Percentiles rank a stretch among this genome's conserved stretches.
phyloP scores from a whole-genome alignment of 2,113 vertebrate species.

The Eptesicus fuscus region DNA sequence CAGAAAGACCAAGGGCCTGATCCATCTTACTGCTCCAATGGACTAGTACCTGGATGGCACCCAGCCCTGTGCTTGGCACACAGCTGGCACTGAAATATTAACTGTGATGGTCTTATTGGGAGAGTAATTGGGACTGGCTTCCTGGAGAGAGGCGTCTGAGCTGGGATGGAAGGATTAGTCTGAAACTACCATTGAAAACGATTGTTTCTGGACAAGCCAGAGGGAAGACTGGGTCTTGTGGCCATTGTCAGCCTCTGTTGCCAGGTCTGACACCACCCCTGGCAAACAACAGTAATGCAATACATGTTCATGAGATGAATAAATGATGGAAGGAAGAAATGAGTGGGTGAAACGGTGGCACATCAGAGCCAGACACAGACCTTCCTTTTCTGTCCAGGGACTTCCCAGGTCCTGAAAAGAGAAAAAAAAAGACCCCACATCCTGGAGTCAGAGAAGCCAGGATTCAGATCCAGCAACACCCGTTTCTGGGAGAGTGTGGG shows the following conservation, averaged over 20 bases:
- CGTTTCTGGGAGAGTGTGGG: background rate
- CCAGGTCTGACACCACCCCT: background rate
- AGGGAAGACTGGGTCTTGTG: background rate
- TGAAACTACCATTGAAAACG: background rate
- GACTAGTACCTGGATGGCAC: too few relatives aligned
- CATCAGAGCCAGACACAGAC: background rate
- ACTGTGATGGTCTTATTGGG: background rate
- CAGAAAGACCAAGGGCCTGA: background rate
- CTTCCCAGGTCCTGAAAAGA: background rate
- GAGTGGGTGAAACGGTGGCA: background rate
- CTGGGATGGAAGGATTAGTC: background rate
- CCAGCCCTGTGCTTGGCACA: background rate
- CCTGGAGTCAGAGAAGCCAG: background rate
- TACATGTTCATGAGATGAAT: background rate
- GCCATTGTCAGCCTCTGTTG: background rate
- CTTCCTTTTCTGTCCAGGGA: background rate
- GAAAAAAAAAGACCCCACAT: background rate
- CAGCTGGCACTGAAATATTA: rapidly evolving
- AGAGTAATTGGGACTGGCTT: background rate
- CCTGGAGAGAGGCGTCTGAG: background rate
- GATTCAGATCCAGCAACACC: background rate
- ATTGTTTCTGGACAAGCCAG: background rate
- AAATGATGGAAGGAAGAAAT: background rate
- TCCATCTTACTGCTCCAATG: background rate
- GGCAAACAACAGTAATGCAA: background rate